These are phyloP conservation scores for Elaphurus davidianus DNA, from an alignment of 2,113 vertebrate genomes.

Conservation along the genomic window DNA sequence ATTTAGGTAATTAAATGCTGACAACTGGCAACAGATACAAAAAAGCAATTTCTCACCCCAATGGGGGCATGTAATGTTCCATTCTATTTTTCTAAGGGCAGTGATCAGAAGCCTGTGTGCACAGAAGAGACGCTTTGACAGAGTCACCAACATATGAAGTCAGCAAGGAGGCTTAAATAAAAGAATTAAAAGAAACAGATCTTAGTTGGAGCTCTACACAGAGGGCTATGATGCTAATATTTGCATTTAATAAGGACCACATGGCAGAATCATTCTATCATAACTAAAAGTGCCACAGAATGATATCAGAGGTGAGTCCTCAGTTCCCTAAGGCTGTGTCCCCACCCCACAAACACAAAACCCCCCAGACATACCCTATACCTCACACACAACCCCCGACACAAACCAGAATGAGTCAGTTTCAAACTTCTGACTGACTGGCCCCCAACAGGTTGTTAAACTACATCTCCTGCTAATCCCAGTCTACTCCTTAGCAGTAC, in stretches of 20 bases:
- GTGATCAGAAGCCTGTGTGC: constrained; percentile 30
- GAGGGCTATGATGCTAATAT: background rate
- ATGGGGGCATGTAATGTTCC: background rate
- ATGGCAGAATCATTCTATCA: background rate
- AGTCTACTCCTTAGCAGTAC: background rate
- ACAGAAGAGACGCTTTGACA: constrained; percentile 4
- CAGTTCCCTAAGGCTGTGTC: background rate
- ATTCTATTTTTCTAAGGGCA: constrained; percentile 24
- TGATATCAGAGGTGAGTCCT: background rate
- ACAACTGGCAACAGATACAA: constrained; percentile 41
- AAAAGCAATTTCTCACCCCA: constrained; percentile 22
- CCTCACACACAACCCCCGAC: background rate
- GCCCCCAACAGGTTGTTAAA: background rate
- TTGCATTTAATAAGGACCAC: background rate
- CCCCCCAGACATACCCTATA: background rate
- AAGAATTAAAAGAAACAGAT: constrained; percentile 8
- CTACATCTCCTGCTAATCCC: background rate
- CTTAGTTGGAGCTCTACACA: background rate
- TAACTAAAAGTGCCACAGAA: background rate
- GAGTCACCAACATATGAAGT: constrained; percentile 6
- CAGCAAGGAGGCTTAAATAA: background rate
- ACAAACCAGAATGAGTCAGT: background rate
- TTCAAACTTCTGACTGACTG: background rate
- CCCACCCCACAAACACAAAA: background rate
- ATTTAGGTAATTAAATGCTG: constrained; percentile 43